Evolutionary conservation across 1,140 invertebrate genomes (phyloP).

Genomic region (Manduca sexta): DNA sequence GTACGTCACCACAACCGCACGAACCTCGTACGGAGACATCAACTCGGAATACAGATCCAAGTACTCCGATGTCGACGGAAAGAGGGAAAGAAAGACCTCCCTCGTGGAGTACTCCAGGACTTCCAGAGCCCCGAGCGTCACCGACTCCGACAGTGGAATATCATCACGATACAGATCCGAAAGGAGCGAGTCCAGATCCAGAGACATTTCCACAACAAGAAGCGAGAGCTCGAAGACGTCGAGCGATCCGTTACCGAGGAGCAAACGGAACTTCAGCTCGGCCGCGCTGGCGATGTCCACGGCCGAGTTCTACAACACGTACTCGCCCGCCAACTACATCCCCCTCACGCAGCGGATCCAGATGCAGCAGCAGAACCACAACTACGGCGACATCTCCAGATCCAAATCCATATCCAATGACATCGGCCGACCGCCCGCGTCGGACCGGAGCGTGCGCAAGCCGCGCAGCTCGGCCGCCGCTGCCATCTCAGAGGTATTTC

Average conservation of each 20-base stretch:
- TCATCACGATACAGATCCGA: constrained; percentile 56
- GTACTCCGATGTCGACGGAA: constrained; percentile 55
- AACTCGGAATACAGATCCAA: constrained; percentile 64
- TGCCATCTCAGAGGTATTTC: constrained; percentile 52
- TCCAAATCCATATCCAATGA: constrained; percentile 74
- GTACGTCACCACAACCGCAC: constrained; percentile 58
- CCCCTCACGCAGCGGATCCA: constrained; percentile 73
- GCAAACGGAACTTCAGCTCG: constrained; percentile 37
- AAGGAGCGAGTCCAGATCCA: constrained; percentile 49
- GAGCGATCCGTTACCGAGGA: constrained; percentile 31
- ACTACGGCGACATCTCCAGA: constrained; percentile 59
- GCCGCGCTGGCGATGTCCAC: constrained; percentile 63
- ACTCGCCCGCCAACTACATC: constrained; percentile 77
- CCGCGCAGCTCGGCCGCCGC: constrained; percentile 43
- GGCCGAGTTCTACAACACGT: constrained; percentile 76
- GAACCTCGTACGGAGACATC: constrained; percentile 64
- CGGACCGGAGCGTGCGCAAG: constrained; percentile 37
- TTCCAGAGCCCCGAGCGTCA: constrained; percentile 58
- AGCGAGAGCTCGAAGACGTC: constrained; percentile 58
- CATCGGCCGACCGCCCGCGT: constrained; percentile 60
- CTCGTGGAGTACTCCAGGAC: constrained; percentile 56
- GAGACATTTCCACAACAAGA: constrained; percentile 58
- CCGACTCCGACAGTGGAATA: constrained; percentile 64
- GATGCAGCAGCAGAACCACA: constrained; percentile 46
- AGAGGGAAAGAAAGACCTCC: constrained; percentile 59